Evolutionary conservation across 2,113 vertebrate species (phyloP).

Genomic region (Thunnus maccoyii): DNA sequence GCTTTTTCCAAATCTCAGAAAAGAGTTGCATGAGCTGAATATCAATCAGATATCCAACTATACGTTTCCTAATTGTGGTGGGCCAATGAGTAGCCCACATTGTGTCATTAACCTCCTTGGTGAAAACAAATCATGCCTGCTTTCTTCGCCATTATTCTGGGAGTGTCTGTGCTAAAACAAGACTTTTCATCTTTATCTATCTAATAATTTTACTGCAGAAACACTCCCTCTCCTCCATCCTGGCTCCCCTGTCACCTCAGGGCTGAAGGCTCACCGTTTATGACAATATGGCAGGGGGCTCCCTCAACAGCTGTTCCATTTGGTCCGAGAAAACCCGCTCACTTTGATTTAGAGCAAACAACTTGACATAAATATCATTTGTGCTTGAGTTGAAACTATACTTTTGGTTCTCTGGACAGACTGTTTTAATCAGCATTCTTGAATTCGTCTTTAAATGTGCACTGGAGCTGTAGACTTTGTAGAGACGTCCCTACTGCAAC

Average conservation of each 20-base stretch:
- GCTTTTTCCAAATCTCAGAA: slow-evolving; percentile 7
- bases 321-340: slow-evolving; percentile 32
- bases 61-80: slow-evolving; percentile 64
- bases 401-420: slow-evolving; percentile 22
- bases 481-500: slow-evolving; percentile 4
- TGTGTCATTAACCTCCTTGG: slow-evolving; percentile 40
- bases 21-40: not conserved
- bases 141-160: slow-evolving; percentile 19
- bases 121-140: slow-evolving; percentile 66
- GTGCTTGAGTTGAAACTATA: slow-evolving; percentile 13
- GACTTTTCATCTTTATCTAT: slow-evolving; percentile 75
- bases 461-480: not conserved
- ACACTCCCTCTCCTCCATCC: slow-evolving; percentile 33
- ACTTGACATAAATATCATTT: slow-evolving; percentile 32
- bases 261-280: slow-evolving; percentile 70
- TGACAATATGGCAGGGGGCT: slow-evolving; percentile 70
- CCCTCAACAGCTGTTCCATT: slow-evolving; percentile 55
- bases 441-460: slow-evolving; percentile 15
- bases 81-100: slow-evolving; percentile 43
- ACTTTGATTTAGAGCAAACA: slow-evolving; percentile 31
- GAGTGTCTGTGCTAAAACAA: slow-evolving; percentile 54
- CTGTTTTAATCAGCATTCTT: not conserved
- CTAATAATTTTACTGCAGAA: slow-evolving; percentile 68
- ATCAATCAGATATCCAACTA: slow-evolving; percentile 30
- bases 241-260: slow-evolving; percentile 46